A percentile compares a stretch with the other conserved stretches of the same genome.
Conservation (phyloP, 2,113 vertebrate genomes). For the Erpornis zantholeuca region DNA sequence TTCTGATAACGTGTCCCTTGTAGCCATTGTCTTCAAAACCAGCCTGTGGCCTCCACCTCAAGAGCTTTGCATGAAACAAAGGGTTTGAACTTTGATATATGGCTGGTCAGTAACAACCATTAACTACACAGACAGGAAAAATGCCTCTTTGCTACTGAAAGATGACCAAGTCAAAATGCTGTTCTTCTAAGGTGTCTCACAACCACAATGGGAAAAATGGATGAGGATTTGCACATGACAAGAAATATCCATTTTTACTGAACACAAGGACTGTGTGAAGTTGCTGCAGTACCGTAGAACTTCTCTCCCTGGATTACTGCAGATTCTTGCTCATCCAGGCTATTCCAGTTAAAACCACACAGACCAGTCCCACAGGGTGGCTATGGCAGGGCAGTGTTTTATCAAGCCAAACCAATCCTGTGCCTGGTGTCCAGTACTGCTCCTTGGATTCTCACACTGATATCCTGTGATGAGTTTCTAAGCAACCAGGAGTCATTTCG, state of each 20-base stretch:
- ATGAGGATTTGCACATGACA: neutral
- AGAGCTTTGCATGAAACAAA: neutral
- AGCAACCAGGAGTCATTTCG: neutral
- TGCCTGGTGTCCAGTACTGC: neutral
- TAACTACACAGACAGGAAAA: neutral
- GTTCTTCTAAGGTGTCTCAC: neutral
- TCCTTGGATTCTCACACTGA: neutral
- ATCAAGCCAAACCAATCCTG: neutral
- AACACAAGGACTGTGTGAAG: neutral
- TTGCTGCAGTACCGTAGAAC: neutral
- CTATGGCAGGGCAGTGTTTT: neutral
- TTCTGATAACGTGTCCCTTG: neutral
- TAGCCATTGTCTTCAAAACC: neutral
- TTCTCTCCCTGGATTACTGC: neutral
- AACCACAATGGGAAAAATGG: neutral
- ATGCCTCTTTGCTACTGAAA: neutral
- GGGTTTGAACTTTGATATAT: neutral
- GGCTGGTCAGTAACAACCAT: neutral
- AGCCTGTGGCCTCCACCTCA: neutral
- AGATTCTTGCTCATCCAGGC: neutral
- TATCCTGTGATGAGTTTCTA: neutral
- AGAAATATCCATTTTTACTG: neutral
- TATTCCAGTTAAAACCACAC: neutral
- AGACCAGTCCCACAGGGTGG: neutral
- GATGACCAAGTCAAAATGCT: neutral